These are phyloP conservation scores for Clarias platycephalus DNA, from an alignment of 2,797 vertebrate species.

Conservation along the genomic window DNA sequence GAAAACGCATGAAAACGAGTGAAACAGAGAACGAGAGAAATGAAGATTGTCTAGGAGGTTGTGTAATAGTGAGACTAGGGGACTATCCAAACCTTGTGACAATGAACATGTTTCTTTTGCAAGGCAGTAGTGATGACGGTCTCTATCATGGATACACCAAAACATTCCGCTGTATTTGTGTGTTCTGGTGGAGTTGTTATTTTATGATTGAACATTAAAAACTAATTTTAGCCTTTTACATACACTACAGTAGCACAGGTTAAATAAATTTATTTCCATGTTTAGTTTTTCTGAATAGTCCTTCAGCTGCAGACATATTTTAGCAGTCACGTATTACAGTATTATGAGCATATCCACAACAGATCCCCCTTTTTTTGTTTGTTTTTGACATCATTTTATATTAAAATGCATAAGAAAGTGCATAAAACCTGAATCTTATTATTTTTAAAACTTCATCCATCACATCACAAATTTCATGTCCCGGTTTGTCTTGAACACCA, in stretches of 20 bases:
- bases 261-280: not conserved
- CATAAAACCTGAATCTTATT: not conserved
- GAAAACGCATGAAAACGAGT: not conserved
- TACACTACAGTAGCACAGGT: constrained; percentile 8
- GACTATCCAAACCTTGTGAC: constrained; percentile 74
- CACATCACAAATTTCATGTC: too few species aligned
- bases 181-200: constrained; percentile 13
- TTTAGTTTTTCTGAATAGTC: not conserved
- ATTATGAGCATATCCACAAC: not conserved
- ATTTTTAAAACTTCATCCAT: too few species aligned
- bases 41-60: constrained; percentile 14
- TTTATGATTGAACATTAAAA: constrained; percentile 2
- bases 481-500: too few species aligned
- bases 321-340: not conserved
- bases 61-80: constrained; percentile 52
- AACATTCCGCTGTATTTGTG: not conserved
- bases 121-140: constrained; percentile 68
- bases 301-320: not conserved
- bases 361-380: not conserved
- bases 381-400: not conserved
- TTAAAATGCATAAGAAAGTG: not conserved
- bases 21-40: not conserved
- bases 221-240: not conserved
- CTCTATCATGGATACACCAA: constrained; percentile 70
- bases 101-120: constrained; percentile 74